Evolutionary conservation across 92 coral and sea anemone genomes (phyloP).

Genomic region (Diadumene lineata): DNA sequence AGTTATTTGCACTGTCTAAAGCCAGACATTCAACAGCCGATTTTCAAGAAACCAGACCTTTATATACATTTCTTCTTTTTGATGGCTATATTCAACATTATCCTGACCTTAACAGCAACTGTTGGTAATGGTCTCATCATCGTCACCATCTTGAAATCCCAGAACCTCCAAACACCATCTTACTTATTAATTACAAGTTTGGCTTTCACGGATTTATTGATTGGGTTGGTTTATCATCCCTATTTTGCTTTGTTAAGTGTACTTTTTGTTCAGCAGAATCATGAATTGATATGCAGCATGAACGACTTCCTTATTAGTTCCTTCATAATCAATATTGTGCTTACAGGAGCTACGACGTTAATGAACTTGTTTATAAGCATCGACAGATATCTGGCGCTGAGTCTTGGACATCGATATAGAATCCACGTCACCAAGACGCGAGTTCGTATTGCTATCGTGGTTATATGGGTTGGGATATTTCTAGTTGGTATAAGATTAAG

Average conservation of each 20-base stretch:
- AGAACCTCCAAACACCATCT: slow-evolving; percentile 42
- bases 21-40: neutral
- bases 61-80: too few relatives aligned
- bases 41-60: neutral
- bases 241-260: slow-evolving; percentile 6
- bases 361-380: slow-evolving; percentile 38
- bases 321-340: slow-evolving; percentile 10
- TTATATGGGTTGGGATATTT: slow-evolving; percentile 21
- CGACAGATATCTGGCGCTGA: slow-evolving; percentile 48
- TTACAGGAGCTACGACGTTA: slow-evolving; percentile 18
- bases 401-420: slow-evolving; percentile 41
- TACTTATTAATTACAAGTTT: slow-evolving; percentile 43
- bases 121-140: slow-evolving; percentile 24
- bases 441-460: slow-evolving; percentile 21
- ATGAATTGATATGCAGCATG: slow-evolving; percentile 4
- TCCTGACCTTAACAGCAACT: neutral
- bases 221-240: slow-evolving; percentile 39
- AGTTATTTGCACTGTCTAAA: neutral
- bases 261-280: slow-evolving; percentile 9
- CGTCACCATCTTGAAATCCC: slow-evolving; percentile 29
- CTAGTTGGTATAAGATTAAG: neutral
- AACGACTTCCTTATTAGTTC: neutral
- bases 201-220: slow-evolving; percentile 46
- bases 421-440: slow-evolving; percentile 34
- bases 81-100: neutral